Percentiles rank a stretch among this genome's conserved stretches.
These are phyloP conservation scores for Tuberolachnus salignus DNA, from an alignment of 2,888 invertebrate species.

Conservation along the genomic window DNA sequence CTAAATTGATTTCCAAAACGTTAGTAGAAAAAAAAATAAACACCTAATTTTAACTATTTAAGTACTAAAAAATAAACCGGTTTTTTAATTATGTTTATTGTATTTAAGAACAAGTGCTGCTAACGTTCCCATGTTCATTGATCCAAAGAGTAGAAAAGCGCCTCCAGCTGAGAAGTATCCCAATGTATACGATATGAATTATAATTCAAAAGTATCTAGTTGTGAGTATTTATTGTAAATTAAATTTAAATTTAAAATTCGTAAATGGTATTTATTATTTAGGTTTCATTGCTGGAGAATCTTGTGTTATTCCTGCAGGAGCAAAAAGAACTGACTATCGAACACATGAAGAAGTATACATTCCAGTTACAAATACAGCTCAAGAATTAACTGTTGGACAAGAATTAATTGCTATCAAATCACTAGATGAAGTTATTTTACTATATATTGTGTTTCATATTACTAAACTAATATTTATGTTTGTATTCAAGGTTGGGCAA, in stretches of 20 bases:
- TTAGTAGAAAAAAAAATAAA: background rate
- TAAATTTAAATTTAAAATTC: conserved; percentile 23
- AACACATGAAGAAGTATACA: conserved; percentile 84
- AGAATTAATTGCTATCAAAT: conserved; percentile 69
- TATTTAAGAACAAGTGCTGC: conserved; percentile 34
- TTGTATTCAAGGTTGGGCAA: conserved; percentile 73
- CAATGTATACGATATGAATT: conserved; percentile 56
- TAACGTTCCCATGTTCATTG: conserved; percentile 42
- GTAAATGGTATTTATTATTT: conserved; percentile 29
- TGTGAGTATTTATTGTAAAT: conserved; percentile 43
- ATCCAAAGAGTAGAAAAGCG: conserved; percentile 48
- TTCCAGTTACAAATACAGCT: conserved; percentile 73
- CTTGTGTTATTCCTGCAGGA: conserved; percentile 80
- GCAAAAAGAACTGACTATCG: conserved; percentile 75
- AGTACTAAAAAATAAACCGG: background rate
- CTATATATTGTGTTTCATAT: conserved; percentile 2
- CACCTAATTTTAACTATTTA: background rate
- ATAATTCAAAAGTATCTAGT: conserved; percentile 54
- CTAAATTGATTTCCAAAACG: conserved; percentile 50
- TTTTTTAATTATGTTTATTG: background rate
- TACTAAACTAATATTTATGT: conserved; percentile 55
- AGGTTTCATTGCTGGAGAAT: conserved; percentile 76
- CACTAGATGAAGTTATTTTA: conserved; percentile 70
- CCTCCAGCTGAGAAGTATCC: conserved; percentile 40
- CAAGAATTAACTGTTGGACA: conserved; percentile 69